These are phyloP conservation scores for Cervus canadensis DNA, from an alignment of 2,113 vertebrate species.

Conservation along the genomic window DNA sequence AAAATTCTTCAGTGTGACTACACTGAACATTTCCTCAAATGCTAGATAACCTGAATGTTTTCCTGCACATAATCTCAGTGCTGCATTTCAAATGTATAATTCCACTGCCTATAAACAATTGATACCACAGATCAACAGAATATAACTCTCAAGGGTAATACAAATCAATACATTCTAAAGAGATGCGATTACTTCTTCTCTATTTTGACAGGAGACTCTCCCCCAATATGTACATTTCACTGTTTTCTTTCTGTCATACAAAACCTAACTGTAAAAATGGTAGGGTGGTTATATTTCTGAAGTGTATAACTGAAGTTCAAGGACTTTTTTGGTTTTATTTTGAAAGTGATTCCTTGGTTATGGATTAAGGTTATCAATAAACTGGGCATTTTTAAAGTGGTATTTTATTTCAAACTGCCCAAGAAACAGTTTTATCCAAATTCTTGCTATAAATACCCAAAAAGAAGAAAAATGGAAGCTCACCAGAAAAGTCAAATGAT, in stretches of 20 bases:
- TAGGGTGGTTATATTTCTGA: conserved; percentile 3
- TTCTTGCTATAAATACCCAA: conserved; percentile 39
- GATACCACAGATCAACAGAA: conserved; percentile 3
- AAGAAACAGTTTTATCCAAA: conserved; percentile 6
- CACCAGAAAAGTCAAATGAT: conserved; percentile 43
- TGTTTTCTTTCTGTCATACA: conserved; percentile 47
- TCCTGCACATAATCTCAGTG: not conserved
- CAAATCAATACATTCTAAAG: conserved; percentile 34
- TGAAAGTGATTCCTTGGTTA: conserved; percentile 26
- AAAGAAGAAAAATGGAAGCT: conserved; percentile 33
- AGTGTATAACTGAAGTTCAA: conserved; percentile 19
- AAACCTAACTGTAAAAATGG: conserved; percentile 59
- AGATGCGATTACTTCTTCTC: not conserved
- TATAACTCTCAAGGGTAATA: conserved; percentile 14
- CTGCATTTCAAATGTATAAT: not conserved
- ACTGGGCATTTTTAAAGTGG: conserved; percentile 31
- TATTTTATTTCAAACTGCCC: conserved; percentile 43
- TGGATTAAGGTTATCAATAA: conserved; percentile 41
- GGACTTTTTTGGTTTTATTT: not conserved
- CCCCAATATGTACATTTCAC: not conserved
- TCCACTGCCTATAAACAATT: conserved; percentile 39
- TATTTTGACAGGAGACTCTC: conserved; percentile 36
- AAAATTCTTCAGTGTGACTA: not conserved
- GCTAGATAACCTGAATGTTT: conserved; percentile 22
- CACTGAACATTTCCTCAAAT: not conserved